Evolutionary conservation across 2,113 vertebrate species (phyloP), one percentile per base, ranked within the genome.

Genomic region (Rhombomys opimus): DNA sequence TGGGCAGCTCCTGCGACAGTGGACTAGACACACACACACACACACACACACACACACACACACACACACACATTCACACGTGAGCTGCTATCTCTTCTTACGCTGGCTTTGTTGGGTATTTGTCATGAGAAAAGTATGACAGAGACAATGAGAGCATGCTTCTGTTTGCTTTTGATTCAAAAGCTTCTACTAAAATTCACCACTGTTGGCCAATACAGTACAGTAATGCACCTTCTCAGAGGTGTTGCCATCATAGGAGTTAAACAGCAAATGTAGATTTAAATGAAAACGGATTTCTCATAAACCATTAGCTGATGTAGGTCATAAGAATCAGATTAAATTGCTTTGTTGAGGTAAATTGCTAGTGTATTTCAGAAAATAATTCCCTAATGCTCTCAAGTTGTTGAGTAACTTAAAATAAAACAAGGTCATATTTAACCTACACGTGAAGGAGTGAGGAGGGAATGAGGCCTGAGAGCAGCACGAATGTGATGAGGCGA

Each of bases 361-460:
- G 80, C 73, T 70, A 93, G 61, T 89, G 90, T 97, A 11, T 92
- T 97, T 97, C 59, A 95, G 70, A 94, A 98, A 95, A 97, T 75
- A 97, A 81, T 94, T 88, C 86, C 96, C 87, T 65, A 95, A 97
- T 96, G 95, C 92, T 97, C 82, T 20, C 52, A 85, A 92, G 96
- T 95, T 95, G 97, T 0, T 32, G 95, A 97, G 27, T 77, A 87
- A 70, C 54, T 92, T 96, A 30, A 93, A 97, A 70, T 80, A 95
- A 98, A 98, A 95, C 87, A 67, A 95, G 95, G 97, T 98, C 91
- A 96, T 96, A 97, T 35, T 52, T 88, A 96, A 92, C 89, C 91
- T 96, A 50, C 38, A 68, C 52, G 17, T 17, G 54, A 72, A 81
- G 76, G 67, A 91, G 35, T 3, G 23, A 35, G 22, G 22, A 92